These are phyloP conservation scores for Odontesthes bonariensis DNA, from an alignment of 2,113 vertebrate species.

Conservation along the genomic window DNA sequence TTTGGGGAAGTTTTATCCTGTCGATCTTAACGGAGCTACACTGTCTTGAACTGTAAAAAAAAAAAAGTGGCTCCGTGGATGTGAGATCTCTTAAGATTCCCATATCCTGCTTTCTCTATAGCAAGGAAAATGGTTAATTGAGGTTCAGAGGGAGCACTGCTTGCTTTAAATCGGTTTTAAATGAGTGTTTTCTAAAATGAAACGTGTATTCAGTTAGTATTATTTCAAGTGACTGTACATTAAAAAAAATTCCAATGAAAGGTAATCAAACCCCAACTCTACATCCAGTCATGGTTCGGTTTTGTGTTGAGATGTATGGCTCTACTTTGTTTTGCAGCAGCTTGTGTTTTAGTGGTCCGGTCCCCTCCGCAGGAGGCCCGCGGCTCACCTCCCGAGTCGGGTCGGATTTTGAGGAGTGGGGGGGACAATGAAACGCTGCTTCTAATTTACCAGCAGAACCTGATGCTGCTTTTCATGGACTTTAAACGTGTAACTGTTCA, in stretches of 20 bases:
- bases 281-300: slow-evolving; percentile 54
- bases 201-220: slow-evolving; percentile 75
- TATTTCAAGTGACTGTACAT: slow-evolving; percentile 79
- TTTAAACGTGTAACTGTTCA: slow-evolving; percentile 66
- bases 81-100: slow-evolving; percentile 43
- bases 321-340: slow-evolving; percentile 61
- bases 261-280: slow-evolving; percentile 61
- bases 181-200: slow-evolving; percentile 46
- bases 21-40: slow-evolving; percentile 68
- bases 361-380: slow-evolving; percentile 23
- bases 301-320: slow-evolving; percentile 43
- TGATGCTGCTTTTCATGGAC: slow-evolving; percentile 76
- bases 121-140: slow-evolving; percentile 51
- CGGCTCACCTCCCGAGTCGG: slow-evolving; percentile 17
- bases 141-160: slow-evolving; percentile 50
- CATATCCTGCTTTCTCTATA: slow-evolving; percentile 69
- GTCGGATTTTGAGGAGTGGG: not conserved
- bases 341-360: slow-evolving; percentile 43
- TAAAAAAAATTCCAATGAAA: slow-evolving; percentile 65
- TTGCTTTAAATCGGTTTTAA: slow-evolving; percentile 58
- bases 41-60: slow-evolving; percentile 52
- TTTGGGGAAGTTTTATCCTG: slow-evolving; percentile 50
- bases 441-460: slow-evolving; percentile 80
- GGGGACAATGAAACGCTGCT: slow-evolving; percentile 68
- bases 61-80: slow-evolving; percentile 39